These are phyloP conservation scores for Heteromurus nitidus DNA, from an alignment of 2,888 invertebrate species.

Conservation along the genomic window DNA sequence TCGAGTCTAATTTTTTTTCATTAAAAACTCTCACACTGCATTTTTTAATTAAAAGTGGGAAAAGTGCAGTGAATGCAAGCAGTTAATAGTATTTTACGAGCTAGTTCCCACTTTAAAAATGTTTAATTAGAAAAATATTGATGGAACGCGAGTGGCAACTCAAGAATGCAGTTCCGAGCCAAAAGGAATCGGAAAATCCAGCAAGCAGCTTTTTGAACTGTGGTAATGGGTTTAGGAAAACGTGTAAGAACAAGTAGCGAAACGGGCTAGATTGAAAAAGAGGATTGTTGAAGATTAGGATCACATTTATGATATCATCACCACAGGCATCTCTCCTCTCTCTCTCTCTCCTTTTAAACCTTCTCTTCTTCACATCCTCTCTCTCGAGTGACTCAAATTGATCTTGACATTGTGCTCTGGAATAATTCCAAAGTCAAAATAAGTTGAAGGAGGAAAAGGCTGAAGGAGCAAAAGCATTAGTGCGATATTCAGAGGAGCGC, in stretches of 20 bases:
- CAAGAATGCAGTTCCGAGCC: too few species aligned
- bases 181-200: neutral
- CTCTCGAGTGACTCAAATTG: constrained; percentile 43
- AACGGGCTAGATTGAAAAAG: constrained; percentile 52
- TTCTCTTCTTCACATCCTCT: neutral
- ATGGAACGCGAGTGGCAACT: neutral
- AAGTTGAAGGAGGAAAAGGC: too few species aligned
- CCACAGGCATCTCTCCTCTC: constrained; percentile 41
- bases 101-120: neutral
- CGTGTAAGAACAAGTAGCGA: constrained; percentile 12
- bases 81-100: too few species aligned
- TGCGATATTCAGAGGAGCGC: too few species aligned
- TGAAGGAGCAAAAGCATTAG: too few species aligned
- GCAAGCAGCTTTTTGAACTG: too few species aligned
- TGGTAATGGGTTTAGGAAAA: neutral
- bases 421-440: constrained; percentile 43
- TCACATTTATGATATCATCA: constrained; percentile 59
- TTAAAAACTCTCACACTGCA: too few species aligned
- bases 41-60: too few species aligned
- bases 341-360: neutral
- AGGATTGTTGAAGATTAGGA: constrained; percentile 54
- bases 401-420: constrained; percentile 62
- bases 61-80: too few species aligned
- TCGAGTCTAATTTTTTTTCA: too few species aligned
- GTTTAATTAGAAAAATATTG: constrained; percentile 4